Base-by-base conservation (phyloP, 2,888 invertebrate genomes). In the Apotomis betuletana region DNA sequence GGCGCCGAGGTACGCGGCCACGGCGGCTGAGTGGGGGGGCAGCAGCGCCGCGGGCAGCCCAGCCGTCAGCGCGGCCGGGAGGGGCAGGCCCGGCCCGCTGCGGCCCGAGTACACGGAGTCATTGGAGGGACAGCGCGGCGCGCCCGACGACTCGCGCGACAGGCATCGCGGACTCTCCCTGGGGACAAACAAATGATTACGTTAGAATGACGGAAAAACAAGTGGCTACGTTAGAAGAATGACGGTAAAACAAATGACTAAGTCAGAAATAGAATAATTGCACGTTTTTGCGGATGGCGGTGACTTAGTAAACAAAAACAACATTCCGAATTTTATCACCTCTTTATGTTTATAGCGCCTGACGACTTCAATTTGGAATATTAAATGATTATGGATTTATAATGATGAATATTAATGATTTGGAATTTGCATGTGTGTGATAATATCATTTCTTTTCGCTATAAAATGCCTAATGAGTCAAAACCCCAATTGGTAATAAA, bases 151-250 rank as follows among this genome's bases (percentile, higher is more conserved):
- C 85, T 97, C 97, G 82, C 97, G 95, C 70, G 97, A 97, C 79
- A 97, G 95, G 91, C 97, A 97, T 85, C 97, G 95, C 77, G 97
- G 96, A 90, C 96, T 96, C 90, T 97, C 97, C 93, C 97, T 97
- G 95, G 15, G 95, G 95, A 91, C 94, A 93, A 93, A 84, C 81
- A 86, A 83, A 77, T 79, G 77, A 75, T 59, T 70, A 79, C 74
- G 76, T 85, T 83, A 84, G 79, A 79, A 79, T 52, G 41, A 41
- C 6, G 41, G 41, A 41, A 44, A 15, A 3, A 44, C 44, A 15
- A 13, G 41, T 44, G 8, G 44, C 6, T 44, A 41, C 36, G 27
- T 36, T 27, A 27, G 10, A 55, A 58, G n/a, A 41, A 2, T 27
- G 27, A 27, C 27, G 44, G 44, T 44, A 3, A 44, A 3, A 6